phyloP scores from a whole-genome alignment of 2,797 vertebrate genomes.

The Setipinna tenuifilis region DNA sequence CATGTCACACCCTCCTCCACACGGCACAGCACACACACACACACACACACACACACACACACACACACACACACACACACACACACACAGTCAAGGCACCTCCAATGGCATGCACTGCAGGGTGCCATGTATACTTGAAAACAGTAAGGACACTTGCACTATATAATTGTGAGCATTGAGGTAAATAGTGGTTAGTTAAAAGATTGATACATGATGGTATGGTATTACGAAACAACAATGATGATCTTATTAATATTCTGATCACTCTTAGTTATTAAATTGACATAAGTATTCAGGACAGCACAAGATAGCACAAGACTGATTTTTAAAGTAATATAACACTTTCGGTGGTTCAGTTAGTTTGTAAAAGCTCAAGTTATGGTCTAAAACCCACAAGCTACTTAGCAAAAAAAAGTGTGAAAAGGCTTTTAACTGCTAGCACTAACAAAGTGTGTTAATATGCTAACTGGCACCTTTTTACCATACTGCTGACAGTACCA shows the following conservation, averaged over 20 bases:
- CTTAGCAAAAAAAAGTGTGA: neutral
- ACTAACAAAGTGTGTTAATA: neutral
- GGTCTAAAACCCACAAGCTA: neutral
- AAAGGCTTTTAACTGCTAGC: neutral
- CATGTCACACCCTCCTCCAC: neutral
- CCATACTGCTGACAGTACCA: no score
- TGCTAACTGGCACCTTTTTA: neutral
- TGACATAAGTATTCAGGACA: neutral
- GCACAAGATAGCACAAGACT: neutral
- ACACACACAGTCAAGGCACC: no score
- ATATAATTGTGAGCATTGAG: no score
- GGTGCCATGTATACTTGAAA: no score
- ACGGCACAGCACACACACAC: no score
- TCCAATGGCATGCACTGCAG: no score
- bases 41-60: no score
- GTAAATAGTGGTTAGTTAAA: no score
- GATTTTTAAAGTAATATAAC: neutral
- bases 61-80: no score
- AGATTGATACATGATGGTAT: no score
- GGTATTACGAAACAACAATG: neutral
- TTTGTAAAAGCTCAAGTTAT: neutral
- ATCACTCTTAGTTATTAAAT: neutral
- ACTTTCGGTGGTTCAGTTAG: no score
- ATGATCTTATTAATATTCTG: neutral
- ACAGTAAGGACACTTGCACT: no score